These are phyloP conservation scores for Halcyon badia DNA, from an alignment of 2,797 vertebrate genomes.

Conservation along the genomic window DNA sequence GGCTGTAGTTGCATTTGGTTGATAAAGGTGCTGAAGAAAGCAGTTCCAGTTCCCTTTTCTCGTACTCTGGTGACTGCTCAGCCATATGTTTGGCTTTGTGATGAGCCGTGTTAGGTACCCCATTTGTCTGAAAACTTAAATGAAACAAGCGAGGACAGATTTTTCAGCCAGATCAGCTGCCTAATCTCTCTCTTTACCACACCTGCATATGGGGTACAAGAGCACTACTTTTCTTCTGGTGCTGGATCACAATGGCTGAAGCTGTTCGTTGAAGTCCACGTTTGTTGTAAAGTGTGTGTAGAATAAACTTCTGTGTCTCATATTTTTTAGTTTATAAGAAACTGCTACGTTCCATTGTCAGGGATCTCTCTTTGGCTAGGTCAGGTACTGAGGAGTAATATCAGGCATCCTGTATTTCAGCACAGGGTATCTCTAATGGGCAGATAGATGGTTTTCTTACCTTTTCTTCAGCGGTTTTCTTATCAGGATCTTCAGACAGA, in stretches of 20 bases:
- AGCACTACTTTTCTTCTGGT: not conserved
- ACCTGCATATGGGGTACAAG: not conserved
- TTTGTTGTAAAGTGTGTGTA: not conserved
- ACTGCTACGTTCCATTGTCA: fast-evolving
- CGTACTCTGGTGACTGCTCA: not conserved
- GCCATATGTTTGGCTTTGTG: not conserved
- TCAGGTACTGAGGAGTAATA: not conserved
- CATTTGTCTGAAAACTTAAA: not conserved
- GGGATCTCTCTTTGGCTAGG: not conserved
- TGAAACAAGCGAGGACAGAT: not conserved
- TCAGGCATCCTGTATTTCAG: not conserved
- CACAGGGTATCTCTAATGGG: not conserved
- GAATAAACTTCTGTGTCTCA: not conserved
- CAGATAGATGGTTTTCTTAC: too few species aligned
- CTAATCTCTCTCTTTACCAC: not conserved
- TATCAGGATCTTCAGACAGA: not conserved
- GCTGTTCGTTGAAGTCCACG: not conserved
- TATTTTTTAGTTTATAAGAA: not conserved
- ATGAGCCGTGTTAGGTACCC: not conserved
- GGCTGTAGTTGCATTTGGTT: not conserved
- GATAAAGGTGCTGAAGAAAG: not conserved
- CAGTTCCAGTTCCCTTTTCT: not conserved
- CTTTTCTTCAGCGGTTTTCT: not conserved
- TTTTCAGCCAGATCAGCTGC: not conserved
- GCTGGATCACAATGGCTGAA: not conserved